Conservation (phyloP, 2,113 vertebrate species). For the Baryphthengus martii region DNA sequence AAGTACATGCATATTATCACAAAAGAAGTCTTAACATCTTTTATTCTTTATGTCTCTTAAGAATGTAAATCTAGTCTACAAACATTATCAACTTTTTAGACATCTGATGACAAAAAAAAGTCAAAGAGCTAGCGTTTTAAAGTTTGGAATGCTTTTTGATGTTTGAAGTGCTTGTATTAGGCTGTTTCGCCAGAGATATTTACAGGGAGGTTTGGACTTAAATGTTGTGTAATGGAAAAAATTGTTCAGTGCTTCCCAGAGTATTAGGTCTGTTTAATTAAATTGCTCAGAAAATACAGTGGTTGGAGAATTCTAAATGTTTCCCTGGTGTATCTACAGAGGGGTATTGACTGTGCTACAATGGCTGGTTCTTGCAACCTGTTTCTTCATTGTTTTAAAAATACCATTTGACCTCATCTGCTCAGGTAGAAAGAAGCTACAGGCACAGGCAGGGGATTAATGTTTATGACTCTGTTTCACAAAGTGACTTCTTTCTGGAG, state of each 20-base stretch:
- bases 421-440: background rate
- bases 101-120: background rate
- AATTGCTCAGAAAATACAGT: background rate
- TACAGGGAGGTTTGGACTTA: background rate
- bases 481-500: background rate
- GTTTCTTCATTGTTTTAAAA: background rate
- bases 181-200: background rate
- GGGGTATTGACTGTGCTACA: background rate
- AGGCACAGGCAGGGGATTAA: background rate
- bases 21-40: background rate
- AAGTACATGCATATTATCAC: background rate
- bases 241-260: background rate
- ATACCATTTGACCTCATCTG: background rate
- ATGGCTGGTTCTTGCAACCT: background rate
- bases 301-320: background rate
- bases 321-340: background rate
- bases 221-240: background rate
- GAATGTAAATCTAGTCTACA: rapidly evolving
- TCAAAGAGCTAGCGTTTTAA: background rate
- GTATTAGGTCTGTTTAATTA: background rate
- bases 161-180: background rate
- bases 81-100: background rate
- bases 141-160: background rate
- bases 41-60: background rate
- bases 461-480: background rate